These are phyloP conservation scores for Chromis chromis DNA, from an alignment of 2,797 vertebrate genomes.

Conservation along the genomic window DNA sequence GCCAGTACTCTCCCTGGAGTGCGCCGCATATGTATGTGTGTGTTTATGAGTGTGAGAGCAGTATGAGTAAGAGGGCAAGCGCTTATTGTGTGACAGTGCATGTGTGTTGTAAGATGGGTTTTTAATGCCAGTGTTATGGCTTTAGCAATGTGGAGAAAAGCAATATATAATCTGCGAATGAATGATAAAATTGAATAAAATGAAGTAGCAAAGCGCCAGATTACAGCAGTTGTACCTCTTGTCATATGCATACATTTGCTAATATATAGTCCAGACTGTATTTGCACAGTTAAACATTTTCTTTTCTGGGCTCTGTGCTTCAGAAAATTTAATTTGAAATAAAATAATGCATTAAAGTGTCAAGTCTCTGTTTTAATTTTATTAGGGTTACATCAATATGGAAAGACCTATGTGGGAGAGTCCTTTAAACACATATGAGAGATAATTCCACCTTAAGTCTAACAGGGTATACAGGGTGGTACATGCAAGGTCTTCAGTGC, in stretches of 20 bases:
- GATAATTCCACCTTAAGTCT: neutral
- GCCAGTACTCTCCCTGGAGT: slow-evolving; percentile 69
- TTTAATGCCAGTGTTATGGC: slow-evolving; percentile 64
- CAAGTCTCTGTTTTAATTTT: neutral
- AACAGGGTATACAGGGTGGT: neutral
- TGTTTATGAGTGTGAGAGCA: slow-evolving; percentile 19
- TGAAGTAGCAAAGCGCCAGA: slow-evolving; percentile 37
- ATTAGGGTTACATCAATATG: neutral
- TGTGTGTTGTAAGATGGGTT: slow-evolving; percentile 48
- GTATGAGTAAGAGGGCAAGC: slow-evolving; percentile 35
- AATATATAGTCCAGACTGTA: slow-evolving; percentile 9
- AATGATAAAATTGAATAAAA: slow-evolving; percentile 53
- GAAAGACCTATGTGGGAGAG: neutral
- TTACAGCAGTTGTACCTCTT: slow-evolving; percentile 39
- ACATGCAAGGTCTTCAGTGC: neutral
- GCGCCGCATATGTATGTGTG: slow-evolving; percentile 8
- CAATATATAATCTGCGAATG: slow-evolving; percentile 50
- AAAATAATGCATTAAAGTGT: neutral
- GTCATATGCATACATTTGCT: slow-evolving; percentile 19
- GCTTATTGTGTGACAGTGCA: slow-evolving; percentile 43
- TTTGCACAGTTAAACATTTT: neutral
- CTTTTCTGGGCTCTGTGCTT: neutral
- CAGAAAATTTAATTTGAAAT: neutral
- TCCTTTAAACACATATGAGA: neutral
- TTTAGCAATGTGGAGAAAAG: slow-evolving; percentile 42